Base-by-base conservation (phyloP, 2,113 vertebrate species). In the Cyprinodon variegatus region DNA sequence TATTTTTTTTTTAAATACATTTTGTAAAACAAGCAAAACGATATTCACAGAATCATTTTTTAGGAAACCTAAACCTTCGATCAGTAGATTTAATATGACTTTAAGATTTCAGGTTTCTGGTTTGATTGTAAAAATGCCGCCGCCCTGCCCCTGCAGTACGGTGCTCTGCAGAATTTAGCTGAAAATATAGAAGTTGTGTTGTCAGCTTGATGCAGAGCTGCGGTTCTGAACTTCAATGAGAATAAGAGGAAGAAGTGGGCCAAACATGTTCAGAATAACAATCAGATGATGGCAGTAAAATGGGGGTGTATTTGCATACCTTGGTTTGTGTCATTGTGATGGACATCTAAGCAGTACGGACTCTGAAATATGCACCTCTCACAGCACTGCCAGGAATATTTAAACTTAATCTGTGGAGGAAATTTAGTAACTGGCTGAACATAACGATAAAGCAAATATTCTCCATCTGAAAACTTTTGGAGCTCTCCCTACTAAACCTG, bases 201-300 rank as follows among this genome's bases (percentile, higher is more conserved):
- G 41, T 20, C 15, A 20, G 50, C 20, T 20, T 68, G 65, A 6
- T 38, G 43, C 40, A 70, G 65, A 37, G 70, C 0, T 37, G 9
- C 41, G 1, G 8, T 1, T n/a, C 6, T 0, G 29, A 13, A 61
- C 77, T 70, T 68, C 15, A 65, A 62, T 59, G 37, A n/a, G 65
- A 60, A 40, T 37, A 72, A 74, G 61, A 50, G 65, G 66, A 37
- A 72, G 72, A 90, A 83, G 65, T 88, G 78, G 84, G 88, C 17
- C 80, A n/a, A 61, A 77, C 9, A 3, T 85, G 84, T 50, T 77
- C 65, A 71, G 88, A 88, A 78, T 88, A 85, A 74, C 73, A 90
- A 90, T 83, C 82, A 62, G 68, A 63, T 70, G 60, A 69, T 40
- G 64, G 29, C 46, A 75, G 72, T 45, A 45, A 45, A 45, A 46